Conservation (phyloP, 2,888 invertebrate genomes). For the Napeogenes sylphis region DNA sequence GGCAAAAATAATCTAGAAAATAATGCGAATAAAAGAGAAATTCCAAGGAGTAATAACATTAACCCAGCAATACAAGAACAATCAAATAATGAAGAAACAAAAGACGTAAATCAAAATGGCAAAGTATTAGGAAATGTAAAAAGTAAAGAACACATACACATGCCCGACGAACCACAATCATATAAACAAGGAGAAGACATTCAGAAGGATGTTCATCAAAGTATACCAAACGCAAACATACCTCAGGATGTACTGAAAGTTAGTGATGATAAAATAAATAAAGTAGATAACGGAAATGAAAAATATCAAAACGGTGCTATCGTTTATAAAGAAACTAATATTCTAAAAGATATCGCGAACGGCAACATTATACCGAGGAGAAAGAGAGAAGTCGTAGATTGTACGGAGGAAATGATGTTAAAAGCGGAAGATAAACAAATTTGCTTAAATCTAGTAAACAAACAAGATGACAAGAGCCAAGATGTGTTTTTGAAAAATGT, state of each 20-base stretch:
- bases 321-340: slow-evolving; percentile 23
- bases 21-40: slow-evolving; percentile 13
- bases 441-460: slow-evolving; percentile 45
- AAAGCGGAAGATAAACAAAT: slow-evolving; percentile 53
- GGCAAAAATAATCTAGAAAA: slow-evolving; percentile 8
- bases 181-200: slow-evolving; percentile 60
- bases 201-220: slow-evolving; percentile 34
- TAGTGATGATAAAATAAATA: slow-evolving; percentile 39
- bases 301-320: slow-evolving; percentile 27
- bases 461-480: slow-evolving; percentile 24
- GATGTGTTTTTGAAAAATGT: slow-evolving; percentile 43
- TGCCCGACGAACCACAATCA: slow-evolving; percentile 62
- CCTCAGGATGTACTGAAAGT: slow-evolving; percentile 50
- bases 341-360: slow-evolving; percentile 23
- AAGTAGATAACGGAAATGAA: slow-evolving; percentile 8
- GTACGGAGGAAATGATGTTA: slow-evolving; percentile 45
- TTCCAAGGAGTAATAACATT: slow-evolving; percentile 9
- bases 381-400: slow-evolving; percentile 61
- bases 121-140: slow-evolving; percentile 17
- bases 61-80: slow-evolving; percentile 7
- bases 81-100: slow-evolving; percentile 14
- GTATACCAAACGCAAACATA: slow-evolving; percentile 28
- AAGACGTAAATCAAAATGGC: slow-evolving; percentile 16
- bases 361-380: slow-evolving; percentile 41
- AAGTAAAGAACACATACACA: slow-evolving; percentile 48